Evolutionary conservation across 2,797 vertebrate genomes (phyloP), one percentile per base, ranked within the genome.

Genomic region (Ctenosaura bakeri): DNA sequence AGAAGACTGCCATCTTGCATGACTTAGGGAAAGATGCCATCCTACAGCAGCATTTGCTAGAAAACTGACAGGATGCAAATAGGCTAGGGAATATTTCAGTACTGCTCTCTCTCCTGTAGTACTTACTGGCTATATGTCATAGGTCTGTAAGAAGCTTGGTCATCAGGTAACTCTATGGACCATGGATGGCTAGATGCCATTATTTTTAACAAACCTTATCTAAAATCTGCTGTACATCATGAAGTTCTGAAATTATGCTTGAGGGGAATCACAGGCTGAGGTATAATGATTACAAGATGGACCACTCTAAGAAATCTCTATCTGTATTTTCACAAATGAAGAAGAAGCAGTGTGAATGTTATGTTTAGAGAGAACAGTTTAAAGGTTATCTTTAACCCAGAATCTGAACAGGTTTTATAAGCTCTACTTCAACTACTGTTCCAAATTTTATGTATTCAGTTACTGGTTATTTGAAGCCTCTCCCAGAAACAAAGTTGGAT

Each of bases 391-490:
- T 77, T 29, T 66, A 52, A 50, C 0, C 16, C 0, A 24, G 22
- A 46, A 50, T 13, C n/a, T 29, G 14, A 85, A 79, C 52, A n/a
- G 2, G 13, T 59, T 84, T 79, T 88, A 71, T 62, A 77, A 77
- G 8, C 38, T 54, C 38, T 14, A 20, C 18, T 46, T 46, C 78
- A 52, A 42, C 2, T 26, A n/a, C 59, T 74, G 3, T 82, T 82
- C 59, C 32, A 54, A 46, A 62, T 38, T 54, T 50, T 77, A 5
- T 8, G 18, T 8, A 78, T 6, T 29, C 86, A 20, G 59, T 73
- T 46, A n/a, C 1, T 52, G 69, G 73, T 1, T 0, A 24, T 2
- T 3, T 20, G 2, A 0, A 0, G 0, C 62, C 3, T 66, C 1
- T 54, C 46, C 24, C 1, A 66, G 14, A 56, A 3, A 6, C 56